Evolutionary conservation across 2,113 vertebrate genomes (phyloP), one percentile per base, ranked within the genome.

Genomic region (Vanacampus margaritifer): DNA sequence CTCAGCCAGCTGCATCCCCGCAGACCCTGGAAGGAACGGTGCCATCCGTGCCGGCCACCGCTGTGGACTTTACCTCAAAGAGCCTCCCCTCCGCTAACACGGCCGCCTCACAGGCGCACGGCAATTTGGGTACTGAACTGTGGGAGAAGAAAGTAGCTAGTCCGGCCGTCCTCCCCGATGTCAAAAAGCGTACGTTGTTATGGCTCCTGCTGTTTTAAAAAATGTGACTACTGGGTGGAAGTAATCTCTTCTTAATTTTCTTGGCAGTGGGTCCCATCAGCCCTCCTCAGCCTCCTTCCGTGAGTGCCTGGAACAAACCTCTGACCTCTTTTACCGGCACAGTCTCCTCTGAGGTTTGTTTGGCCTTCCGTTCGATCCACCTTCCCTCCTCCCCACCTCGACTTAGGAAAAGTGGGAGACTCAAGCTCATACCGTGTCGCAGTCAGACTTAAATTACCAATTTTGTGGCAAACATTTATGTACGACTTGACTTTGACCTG

Each of bases 241-340:
- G n/a, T n/a, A 32, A 61, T 26, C 3, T 41, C 32, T 5, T 2
- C 2, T 13, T 6, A 35, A 12, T 73, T 45, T 0, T 84, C 4
- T 87, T 81, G n/a, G 26, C 80, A 99, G 97, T 99, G 86, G 96
- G 96, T 88, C 95, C 94, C 65, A 98, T 99, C 84, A 98, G 95
- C 84, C 95, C 97, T 68, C 96, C 95, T 24, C 96, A 97, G 82
- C 96, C 97, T 37, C 96, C 96, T 48, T 94, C 96, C n/a, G 95
- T 98, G 79, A 99, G 97, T 88, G 97, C 97, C 50, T 99, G 97
- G 97, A 98, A 98, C 90, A 99, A 99, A 80, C 97, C 97, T 73
- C 91, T 99, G 74, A 98, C 96, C 62, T 95, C 96, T 23, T 99
- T 99, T 86, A 94, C 94, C 76, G 93, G 95, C 71, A 75, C 93